These are phyloP conservation scores for Semaprochilodus insignis DNA, from an alignment of 2,797 vertebrate genomes.

Conservation along the genomic window DNA sequence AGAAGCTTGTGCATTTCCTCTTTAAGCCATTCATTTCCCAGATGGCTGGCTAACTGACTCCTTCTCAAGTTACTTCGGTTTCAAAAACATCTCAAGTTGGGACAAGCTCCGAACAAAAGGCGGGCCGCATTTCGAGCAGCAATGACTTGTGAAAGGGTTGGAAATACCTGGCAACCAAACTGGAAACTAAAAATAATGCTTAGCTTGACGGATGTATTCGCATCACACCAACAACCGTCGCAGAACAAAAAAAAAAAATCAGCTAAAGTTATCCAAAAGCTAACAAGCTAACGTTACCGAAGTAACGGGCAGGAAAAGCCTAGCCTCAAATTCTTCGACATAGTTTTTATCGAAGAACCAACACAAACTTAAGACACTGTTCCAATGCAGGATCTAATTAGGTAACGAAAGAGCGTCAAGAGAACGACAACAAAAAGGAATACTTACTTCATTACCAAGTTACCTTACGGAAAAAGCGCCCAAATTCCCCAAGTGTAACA, in stretches of 20 bases:
- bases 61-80: conserved; percentile 45
- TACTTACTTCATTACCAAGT: background rate
- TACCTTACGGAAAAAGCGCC: background rate
- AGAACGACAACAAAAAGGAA: background rate
- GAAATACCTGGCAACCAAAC: background rate
- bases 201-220: background rate
- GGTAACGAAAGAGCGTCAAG: background rate
- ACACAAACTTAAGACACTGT: background rate
- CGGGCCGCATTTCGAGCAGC: background rate
- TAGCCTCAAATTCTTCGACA: background rate
- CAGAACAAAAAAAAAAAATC: no score
- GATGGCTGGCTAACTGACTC: background rate
- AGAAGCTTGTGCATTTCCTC: background rate
- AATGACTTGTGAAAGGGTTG: background rate
- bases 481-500: background rate
- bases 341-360: background rate
- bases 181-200: background rate
- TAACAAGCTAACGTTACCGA: background rate
- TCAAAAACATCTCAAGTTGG: conserved; percentile 49
- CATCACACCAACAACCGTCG: no score
- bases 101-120: conserved; percentile 58
- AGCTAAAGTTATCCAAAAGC: background rate
- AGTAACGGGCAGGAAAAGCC: background rate
- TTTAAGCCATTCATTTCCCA: background rate
- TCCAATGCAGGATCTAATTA: background rate